Evolutionary conservation across 2,888 invertebrate genomes (phyloP).

Genomic region (Orthosia gothica): DNA sequence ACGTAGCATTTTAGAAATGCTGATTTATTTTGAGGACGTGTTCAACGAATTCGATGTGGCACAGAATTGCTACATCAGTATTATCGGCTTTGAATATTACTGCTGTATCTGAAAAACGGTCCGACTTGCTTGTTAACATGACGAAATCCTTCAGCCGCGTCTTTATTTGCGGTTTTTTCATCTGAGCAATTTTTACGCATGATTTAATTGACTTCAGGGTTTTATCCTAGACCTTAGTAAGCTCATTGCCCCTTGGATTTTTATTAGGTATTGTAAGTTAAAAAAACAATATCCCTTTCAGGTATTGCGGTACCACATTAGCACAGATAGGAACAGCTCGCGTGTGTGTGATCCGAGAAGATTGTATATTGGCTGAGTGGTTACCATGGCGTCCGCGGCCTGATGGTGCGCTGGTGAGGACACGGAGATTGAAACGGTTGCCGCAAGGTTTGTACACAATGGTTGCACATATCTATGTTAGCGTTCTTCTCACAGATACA

Average conservation of each 20-base stretch:
- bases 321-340: conserved; percentile 82
- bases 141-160: background rate
- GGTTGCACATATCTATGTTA: background rate
- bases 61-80: conserved; percentile 3
- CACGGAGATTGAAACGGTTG: conserved; percentile 83
- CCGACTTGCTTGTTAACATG: conserved; percentile 1
- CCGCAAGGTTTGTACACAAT: conserved; percentile 83
- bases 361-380: conserved; percentile 92
- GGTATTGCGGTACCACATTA: conserved; percentile 81
- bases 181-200: background rate
- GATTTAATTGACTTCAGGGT: background rate
- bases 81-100: conserved; percentile 7
- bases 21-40: conserved; percentile 33
- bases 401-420: conserved; percentile 89
- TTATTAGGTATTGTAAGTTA: background rate
- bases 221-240: background rate
- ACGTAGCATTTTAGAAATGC: conserved; percentile 24
- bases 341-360: conserved; percentile 90
- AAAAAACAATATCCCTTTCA: conserved; percentile 48
- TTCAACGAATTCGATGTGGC: conserved; percentile 12
- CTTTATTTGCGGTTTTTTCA: too few relatives aligned
- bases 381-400: conserved; percentile 91
- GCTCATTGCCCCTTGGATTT: too few relatives aligned
- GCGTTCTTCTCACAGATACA: background rate
- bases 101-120: background rate